phyloP scores from a whole-genome alignment of 2,797 vertebrate genomes.

The Myripristis jacobus region DNA sequence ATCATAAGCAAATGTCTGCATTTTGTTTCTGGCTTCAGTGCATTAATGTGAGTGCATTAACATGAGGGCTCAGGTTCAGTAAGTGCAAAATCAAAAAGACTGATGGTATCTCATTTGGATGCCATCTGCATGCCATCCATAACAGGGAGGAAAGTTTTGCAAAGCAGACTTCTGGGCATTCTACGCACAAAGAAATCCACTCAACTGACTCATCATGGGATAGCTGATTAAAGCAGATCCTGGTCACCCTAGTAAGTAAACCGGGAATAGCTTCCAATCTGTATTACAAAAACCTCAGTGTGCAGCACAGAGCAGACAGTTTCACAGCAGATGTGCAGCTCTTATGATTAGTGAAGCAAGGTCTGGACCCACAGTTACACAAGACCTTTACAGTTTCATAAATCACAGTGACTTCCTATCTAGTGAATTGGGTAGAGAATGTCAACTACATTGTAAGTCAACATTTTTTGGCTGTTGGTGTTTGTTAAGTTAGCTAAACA shows the following conservation, averaged over 20 bases:
- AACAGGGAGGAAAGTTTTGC: not conserved
- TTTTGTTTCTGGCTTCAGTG: not conserved
- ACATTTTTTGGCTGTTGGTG: not conserved
- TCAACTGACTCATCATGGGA: not conserved
- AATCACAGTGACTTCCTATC: conserved; percentile 47
- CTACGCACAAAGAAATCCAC: not conserved
- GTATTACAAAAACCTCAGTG: not conserved
- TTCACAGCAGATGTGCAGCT: not conserved
- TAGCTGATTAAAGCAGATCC: not conserved
- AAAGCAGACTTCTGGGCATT: conserved; percentile 3
- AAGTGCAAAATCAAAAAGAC: not conserved
- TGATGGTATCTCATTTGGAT: not conserved
- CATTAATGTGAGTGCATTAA: not conserved
- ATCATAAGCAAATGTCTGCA: too few relatives aligned
- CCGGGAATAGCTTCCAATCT: not conserved
- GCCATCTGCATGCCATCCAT: not conserved
- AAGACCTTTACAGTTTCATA: conserved; percentile 35
- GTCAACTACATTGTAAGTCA: not conserved
- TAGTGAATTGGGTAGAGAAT: conserved; percentile 6
- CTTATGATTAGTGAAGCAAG: conserved; percentile 10
- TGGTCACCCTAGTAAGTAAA: conserved; percentile 8
- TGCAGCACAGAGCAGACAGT: conserved; percentile 5
- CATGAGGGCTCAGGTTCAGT: not conserved
- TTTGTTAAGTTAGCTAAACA: not conserved
- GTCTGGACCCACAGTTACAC: conserved; percentile 1